Base-by-base conservation (phyloP, 1,140 invertebrate genomes). In the Drosophila varians region DNA sequence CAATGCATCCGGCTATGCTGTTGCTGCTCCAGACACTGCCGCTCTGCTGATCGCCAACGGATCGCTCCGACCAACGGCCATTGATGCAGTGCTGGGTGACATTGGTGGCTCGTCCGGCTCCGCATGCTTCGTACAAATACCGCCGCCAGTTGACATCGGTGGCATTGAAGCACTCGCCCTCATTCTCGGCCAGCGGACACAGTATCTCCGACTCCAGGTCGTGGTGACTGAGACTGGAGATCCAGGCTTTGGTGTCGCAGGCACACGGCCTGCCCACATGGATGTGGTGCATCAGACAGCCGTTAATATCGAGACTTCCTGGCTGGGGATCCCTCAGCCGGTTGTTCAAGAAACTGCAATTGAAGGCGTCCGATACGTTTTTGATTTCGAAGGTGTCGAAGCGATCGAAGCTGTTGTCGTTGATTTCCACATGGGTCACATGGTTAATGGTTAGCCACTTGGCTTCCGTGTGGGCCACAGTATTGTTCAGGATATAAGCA, bases 261-360 rank as follows among this genome's bases (percentile, higher is more conserved):
- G 34, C 38, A n/a, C 90, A 91, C 19, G 19, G 4, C 1, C 47
- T 54, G 45, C 62, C 54, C 23, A 91, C 65, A 0, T 34, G 62
- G 0, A 80, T 72, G 11, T 68, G 51, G 6, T 62, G 72, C 23
- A 91, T 49, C 18, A 40, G 28, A 12, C 90, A 91, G 6, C 70
- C 74, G 19, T 52, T 72, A 1, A 89, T 66, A 19, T 91, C 91
- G 2, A 91, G 65, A 26, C 88, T 82, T 1, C 68, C 61, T 4
- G 55, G 46, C 28, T 75, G 43, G 2, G 72, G 65, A 16, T 68
- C 16, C 4, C 74, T 74, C 5, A 91, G 49, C 1, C 38, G 64
- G 56, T 91, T 91, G 36, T 79, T 70, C 14, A 70, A 57, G 28
- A 91, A 91, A 0, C 58, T 75, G 48, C 90, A 91, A 9, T 73